Evolutionary conservation across 2,888 invertebrate genomes (phyloP).

Genomic region (Cordilura impudica): DNA sequence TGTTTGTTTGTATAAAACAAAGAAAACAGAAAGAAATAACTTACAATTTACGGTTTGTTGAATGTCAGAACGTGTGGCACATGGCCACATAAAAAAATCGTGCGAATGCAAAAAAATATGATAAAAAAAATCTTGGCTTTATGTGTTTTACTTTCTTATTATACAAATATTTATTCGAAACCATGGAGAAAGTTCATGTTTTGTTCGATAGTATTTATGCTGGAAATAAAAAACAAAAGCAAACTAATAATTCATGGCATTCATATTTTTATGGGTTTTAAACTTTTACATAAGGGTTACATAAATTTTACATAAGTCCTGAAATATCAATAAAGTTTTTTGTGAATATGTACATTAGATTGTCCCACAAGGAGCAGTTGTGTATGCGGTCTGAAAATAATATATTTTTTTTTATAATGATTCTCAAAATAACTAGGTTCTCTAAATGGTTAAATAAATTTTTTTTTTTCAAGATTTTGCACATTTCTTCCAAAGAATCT

Average conservation of each 20-base stretch:
- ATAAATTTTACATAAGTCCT: too few species aligned
- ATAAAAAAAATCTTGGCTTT: neutral
- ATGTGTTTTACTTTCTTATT: neutral
- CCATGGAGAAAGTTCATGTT: conserved; percentile 4
- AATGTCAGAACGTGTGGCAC: neutral
- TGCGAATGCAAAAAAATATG: neutral
- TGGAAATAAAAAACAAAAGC: neutral
- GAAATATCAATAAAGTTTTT: too few species aligned
- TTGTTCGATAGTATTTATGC: conserved; percentile 1
- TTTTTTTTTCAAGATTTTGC: too few species aligned
- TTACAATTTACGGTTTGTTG: neutral
- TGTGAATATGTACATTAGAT: too few species aligned
- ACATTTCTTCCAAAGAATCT: too few species aligned
- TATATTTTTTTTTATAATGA: too few species aligned
- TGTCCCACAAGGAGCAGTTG: too few species aligned
- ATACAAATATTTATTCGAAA: conserved; percentile 4
- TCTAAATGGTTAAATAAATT: too few species aligned
- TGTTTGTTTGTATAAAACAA: neutral
- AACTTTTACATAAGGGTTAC: too few species aligned
- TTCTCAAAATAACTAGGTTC: too few species aligned
- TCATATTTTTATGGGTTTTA: too few species aligned
- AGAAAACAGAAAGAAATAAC: neutral
- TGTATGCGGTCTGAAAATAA: too few species aligned
- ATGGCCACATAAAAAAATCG: neutral
- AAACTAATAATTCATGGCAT: neutral